Evolutionary conservation across 2,797 vertebrate species (phyloP), one percentile per base, ranked within the genome.

Genomic region (Brachyrhaphis roseni): DNA sequence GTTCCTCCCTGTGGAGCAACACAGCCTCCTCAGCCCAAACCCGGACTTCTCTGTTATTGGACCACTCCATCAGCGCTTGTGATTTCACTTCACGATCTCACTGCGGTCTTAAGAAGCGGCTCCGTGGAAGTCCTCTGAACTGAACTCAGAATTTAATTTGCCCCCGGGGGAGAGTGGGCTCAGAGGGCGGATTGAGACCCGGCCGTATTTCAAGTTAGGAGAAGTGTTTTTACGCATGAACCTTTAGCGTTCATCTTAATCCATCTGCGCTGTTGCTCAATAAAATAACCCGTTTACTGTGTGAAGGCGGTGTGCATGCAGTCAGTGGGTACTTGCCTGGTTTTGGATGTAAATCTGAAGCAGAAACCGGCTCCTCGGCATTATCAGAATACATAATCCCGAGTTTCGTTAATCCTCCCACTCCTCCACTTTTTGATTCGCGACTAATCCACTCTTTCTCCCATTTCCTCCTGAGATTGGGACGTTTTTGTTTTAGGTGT

Each of bases 261-360:
- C 64, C 72, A 47, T 36, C 53, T 41, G 77, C 84, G 76, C 86
- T 88, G 87, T 85, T 86, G 78, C 71, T 76, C 85, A 51, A 78
- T 78, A 83, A 84, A 77, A 81, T 13, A 74, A 82, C n/a, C 39
- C 46, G 74, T 59, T 66, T 74, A 49, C 13, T 70, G 77, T 80
- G 84, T 75, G 49, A 77, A 82, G 41, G 79, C 86, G 73, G 86
- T 59, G 77, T 70, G 4, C 18, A 28, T 41, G 18, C 74, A 66
- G 83, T 47, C 77, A 77, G 8, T 18, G 78, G 41, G 1, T 89
- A 95, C 94, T 95, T 92, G 93, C 94, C 93, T 95, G 77, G 87
- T 83, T 89, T 82, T 80, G 86, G 79, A 86, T 77, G 90, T 36
- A 47, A 78, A 87, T 90, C 90, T 84, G 82, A 81, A 78, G 86